phyloP scores from a whole-genome alignment of 2,113 vertebrate species.

The Vidua chalybeata region DNA sequence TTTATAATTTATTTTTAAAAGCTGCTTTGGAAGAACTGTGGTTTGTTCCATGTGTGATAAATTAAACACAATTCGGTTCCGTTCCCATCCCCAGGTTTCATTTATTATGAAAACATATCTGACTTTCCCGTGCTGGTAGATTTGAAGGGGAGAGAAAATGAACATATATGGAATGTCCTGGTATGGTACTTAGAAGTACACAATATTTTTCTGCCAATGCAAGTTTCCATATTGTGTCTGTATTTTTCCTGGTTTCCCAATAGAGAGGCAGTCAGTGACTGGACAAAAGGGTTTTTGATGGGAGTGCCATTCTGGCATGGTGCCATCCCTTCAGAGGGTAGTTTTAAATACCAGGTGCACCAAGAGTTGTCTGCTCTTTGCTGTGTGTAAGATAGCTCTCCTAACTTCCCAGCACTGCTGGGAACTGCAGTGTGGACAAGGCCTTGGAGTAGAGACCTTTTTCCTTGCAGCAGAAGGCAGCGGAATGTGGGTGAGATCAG shows the following conservation, averaged over 20 bases:
- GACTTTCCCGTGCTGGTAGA: not conserved
- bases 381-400: not conserved
- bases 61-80: not conserved
- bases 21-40: not conserved
- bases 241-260: not conserved
- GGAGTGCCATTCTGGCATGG: not conserved
- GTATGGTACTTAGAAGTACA: not conserved
- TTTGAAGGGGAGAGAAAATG: not conserved
- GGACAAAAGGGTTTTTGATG: not conserved
- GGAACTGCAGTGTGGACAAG: not conserved
- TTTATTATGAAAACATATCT: not conserved
- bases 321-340: not conserved
- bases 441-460: not conserved
- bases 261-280: not conserved
- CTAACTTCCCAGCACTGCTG: accelerated
- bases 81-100: not conserved
- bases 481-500: not conserved
- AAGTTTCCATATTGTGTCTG: not conserved
- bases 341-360: not conserved
- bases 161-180: not conserved
- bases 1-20: not conserved
- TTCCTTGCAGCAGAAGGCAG: not conserved
- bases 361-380: not conserved
- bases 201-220: not conserved
- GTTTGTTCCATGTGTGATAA: not conserved